Percentiles rank a stretch among this genome's conserved stretches.
phyloP scores from a whole-genome alignment of 2,888 invertebrate genomes.

The Nymphalis polychloros region DNA sequence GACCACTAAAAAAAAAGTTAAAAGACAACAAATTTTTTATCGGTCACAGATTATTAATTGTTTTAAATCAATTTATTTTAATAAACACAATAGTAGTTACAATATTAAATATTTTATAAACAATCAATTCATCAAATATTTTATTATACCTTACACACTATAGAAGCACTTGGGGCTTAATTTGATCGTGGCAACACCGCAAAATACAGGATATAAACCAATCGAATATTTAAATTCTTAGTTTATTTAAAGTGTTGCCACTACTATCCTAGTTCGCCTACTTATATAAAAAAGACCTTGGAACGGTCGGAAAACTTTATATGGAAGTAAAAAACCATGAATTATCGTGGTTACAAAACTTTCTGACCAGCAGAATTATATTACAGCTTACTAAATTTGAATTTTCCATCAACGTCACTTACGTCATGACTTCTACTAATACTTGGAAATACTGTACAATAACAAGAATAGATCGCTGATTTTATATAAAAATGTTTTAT shows the following conservation, averaged over 20 bases:
- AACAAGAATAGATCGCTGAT: conserved; percentile 29
- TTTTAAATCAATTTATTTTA: too few species aligned
- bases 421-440: conserved; percentile 25
- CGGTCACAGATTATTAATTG: too few species aligned
- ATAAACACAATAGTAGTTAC: too few species aligned
- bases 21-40: neutral
- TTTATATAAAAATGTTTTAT: conserved; percentile 21
- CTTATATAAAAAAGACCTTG: conserved; percentile 50
- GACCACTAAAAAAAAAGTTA: neutral
- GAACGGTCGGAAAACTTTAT: conserved; percentile 59
- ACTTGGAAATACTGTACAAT: conserved; percentile 38
- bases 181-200: conserved; percentile 33
- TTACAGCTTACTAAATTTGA: conserved; percentile 23
- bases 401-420: conserved; percentile 16
- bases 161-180: conserved; percentile 51
- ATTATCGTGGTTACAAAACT: conserved; percentile 25
- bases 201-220: neutral
- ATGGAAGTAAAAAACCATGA: conserved; percentile 50
- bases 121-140: conserved; percentile 1
- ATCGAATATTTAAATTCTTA: neutral
- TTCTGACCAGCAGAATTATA: conserved; percentile 67
- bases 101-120: neutral
- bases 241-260: conserved; percentile 30
- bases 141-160: conserved; percentile 12
- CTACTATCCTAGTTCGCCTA: conserved; percentile 28